These are phyloP conservation scores for Salvelinus alpinus DNA, from an alignment of 2,113 vertebrate species.

Conservation along the genomic window DNA sequence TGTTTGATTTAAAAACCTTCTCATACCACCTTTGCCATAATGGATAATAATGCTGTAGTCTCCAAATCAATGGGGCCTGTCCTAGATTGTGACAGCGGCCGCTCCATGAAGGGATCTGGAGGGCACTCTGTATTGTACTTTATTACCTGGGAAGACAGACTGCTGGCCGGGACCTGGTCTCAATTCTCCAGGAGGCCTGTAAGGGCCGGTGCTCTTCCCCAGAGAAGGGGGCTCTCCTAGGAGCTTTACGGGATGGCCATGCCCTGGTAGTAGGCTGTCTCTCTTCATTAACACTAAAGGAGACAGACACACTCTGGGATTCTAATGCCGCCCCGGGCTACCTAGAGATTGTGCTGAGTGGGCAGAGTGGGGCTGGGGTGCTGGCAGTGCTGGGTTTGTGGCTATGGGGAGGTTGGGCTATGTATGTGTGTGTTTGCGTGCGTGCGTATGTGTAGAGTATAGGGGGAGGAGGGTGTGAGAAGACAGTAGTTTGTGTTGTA, in stretches of 20 bases:
- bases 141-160: slow-evolving; percentile 74
- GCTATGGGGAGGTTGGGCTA: slow-evolving; percentile 5
- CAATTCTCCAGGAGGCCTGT: slow-evolving; percentile 52
- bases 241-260: slow-evolving; percentile 47
- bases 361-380: slow-evolving; percentile 53
- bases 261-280: slow-evolving; percentile 59
- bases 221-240: slow-evolving; percentile 26
- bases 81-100: slow-evolving; percentile 71
- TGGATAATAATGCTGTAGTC: slow-evolving; percentile 75
- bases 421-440: slow-evolving; percentile 1
- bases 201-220: neutral
- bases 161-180: slow-evolving; percentile 69
- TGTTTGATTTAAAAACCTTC: slow-evolving; percentile 71
- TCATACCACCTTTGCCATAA: slow-evolving; percentile 73
- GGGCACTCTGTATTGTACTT: slow-evolving; percentile 70
- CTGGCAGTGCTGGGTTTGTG: slow-evolving; percentile 48
- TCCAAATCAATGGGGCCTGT: slow-evolving; percentile 79
- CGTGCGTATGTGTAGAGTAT: neutral
- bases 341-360: slow-evolving; percentile 63
- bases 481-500: neutral
- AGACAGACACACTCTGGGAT: slow-evolving; percentile 40
- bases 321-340: slow-evolving; percentile 63
- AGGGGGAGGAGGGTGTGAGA: neutral
- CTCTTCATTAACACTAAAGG: slow-evolving; percentile 63
- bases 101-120: slow-evolving; percentile 78